A percentile compares a stretch with the other conserved stretches of the same genome.
These are phyloP conservation scores for Helicoverpa zea DNA, from an alignment of 1,140 invertebrate species.

Conservation along the genomic window DNA sequence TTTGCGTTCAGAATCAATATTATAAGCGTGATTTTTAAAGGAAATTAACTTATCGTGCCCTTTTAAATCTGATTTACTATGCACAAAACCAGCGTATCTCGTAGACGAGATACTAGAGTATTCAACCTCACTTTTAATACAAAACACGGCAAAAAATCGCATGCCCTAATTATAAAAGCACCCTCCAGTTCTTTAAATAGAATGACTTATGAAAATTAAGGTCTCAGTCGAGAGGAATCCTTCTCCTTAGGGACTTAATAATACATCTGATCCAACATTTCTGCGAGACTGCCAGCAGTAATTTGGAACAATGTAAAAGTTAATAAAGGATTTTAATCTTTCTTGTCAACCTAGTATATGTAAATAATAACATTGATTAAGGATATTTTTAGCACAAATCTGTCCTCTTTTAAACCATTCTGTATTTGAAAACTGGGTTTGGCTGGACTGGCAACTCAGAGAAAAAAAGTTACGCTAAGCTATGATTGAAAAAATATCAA, in stretches of 20 bases:
- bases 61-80: too few relatives aligned
- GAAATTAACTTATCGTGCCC: too few relatives aligned
- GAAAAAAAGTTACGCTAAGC: too few relatives aligned
- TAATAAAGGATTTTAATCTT: neutral
- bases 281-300: neutral
- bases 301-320: neutral
- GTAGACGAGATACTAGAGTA: too few relatives aligned
- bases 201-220: conserved; percentile 31
- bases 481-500: too few relatives aligned
- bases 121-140: neutral
- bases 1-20: neutral
- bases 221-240: neutral
- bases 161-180: neutral
- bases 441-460: too few relatives aligned
- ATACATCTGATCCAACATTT: neutral
- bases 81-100: too few relatives aligned
- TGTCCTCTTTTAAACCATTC: too few relatives aligned
- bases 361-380: too few relatives aligned
- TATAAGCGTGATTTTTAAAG: too few relatives aligned
- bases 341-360: neutral
- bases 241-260: conserved; percentile 7
- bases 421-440: too few relatives aligned
- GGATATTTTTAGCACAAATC: too few relatives aligned
- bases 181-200: neutral
- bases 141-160: neutral